Conservation (phyloP, 2,888 invertebrate species). For the Pristionchus fissidentatus region DNA sequence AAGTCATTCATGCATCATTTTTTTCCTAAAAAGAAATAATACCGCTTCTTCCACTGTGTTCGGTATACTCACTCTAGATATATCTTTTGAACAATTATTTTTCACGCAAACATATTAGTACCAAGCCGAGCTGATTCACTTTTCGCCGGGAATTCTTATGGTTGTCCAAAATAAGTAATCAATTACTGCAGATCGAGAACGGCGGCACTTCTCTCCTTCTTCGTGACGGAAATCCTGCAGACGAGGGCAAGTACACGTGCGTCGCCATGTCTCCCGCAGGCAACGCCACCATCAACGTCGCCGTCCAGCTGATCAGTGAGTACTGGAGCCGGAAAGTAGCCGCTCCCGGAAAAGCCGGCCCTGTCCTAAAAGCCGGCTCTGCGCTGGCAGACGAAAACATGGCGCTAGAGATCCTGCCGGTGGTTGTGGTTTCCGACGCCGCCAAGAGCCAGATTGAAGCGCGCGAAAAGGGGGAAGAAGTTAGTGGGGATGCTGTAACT, state of each 20-base stretch:
- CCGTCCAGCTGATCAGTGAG: slow-evolving; percentile 78
- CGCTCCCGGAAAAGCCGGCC: slow-evolving; percentile 1
- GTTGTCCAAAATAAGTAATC: too few species aligned
- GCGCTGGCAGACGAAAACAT: not conserved
- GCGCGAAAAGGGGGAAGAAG: not conserved
- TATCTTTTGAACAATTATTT: too few species aligned
- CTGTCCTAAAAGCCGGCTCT: not conserved
- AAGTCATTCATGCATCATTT: slow-evolving; percentile 41
- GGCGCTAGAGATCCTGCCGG: not conserved
- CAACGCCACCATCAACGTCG: slow-evolving; percentile 77
- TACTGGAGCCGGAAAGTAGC: slow-evolving; percentile 45
- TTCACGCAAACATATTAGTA: too few species aligned
- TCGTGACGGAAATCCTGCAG: slow-evolving; percentile 71
- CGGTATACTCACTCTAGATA: not conserved
- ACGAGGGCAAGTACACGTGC: slow-evolving; percentile 79
- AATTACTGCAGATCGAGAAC: slow-evolving; percentile 68
- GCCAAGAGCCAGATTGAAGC: slow-evolving; percentile 5
- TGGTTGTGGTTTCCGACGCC: slow-evolving; percentile 17
- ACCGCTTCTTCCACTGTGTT: not conserved
- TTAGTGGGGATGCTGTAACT: not conserved
- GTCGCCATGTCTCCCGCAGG: slow-evolving; percentile 82
- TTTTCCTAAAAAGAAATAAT: not conserved
- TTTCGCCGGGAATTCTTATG: too few species aligned
- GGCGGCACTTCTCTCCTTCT: slow-evolving; percentile 67
- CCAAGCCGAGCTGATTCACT: too few species aligned